Percentiles rank a stretch among this genome's conserved stretches.
Conservation (phyloP, 2,888 invertebrate species). For the Hirtodrosophila trivittata region DNA sequence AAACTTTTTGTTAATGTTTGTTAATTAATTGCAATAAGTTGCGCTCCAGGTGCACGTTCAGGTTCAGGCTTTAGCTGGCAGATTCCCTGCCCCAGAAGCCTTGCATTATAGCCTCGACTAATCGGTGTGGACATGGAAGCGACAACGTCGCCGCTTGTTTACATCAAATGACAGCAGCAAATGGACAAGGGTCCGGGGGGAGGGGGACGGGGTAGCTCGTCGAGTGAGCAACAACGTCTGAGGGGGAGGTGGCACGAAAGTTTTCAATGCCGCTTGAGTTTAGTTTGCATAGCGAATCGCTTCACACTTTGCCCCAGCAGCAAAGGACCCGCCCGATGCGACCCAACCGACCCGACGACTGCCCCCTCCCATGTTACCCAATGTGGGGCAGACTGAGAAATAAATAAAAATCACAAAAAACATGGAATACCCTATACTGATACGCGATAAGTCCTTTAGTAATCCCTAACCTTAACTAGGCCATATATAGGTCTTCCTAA, state of each 20-base stretch:
- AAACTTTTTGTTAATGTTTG: slow-evolving; percentile 39
- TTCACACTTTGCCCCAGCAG: slow-evolving; percentile 24
- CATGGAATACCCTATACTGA: too few species aligned
- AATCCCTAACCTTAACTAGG: too few species aligned
- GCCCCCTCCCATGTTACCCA: slow-evolving; percentile 7
- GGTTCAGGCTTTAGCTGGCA: not conserved
- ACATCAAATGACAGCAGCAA: slow-evolving; percentile 33
- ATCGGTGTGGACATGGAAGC: slow-evolving; percentile 35
- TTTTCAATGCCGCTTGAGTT: slow-evolving; percentile 62
- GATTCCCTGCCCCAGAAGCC: not conserved
- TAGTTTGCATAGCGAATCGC: slow-evolving; percentile 42
- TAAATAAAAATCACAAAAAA: not conserved
- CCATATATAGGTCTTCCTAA: too few species aligned
- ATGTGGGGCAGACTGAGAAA: slow-evolving; percentile 30
- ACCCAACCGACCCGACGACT: not conserved
- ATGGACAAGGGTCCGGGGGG: not conserved
- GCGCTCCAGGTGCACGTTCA: slow-evolving; percentile 23
- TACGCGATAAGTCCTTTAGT: too few species aligned
- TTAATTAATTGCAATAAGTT: slow-evolving; percentile 64
- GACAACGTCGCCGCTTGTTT: slow-evolving; percentile 39
- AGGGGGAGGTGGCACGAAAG: slow-evolving; percentile 11
- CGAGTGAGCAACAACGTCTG: not conserved
- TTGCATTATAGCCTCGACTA: slow-evolving; percentile 22
- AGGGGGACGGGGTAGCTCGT: not conserved
- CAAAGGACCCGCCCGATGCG: not conserved